phyloP scores from a whole-genome alignment of 2,113 vertebrate genomes.

The Seriola quinqueradiata region DNA sequence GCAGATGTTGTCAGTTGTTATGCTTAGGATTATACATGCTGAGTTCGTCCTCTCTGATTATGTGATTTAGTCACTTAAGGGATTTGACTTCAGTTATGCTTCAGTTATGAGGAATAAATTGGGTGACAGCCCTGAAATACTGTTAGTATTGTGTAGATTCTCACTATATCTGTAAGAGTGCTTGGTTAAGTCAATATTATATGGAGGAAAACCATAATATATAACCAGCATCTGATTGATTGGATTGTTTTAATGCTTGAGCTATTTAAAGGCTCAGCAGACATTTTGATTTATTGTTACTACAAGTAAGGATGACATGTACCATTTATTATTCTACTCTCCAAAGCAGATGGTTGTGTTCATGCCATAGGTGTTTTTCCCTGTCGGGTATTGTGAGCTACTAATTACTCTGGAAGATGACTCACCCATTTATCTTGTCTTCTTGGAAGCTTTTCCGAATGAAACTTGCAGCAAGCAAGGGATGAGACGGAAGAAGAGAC shows the following conservation, averaged over 20 bases:
- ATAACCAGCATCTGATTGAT: conserved; percentile 3
- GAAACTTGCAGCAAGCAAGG: background rate
- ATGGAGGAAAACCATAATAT: conserved; percentile 16
- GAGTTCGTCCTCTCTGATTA: conserved; percentile 14
- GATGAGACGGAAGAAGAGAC: background rate
- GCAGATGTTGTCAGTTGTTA: conserved; percentile 39
- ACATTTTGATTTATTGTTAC: background rate
- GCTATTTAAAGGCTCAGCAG: background rate
- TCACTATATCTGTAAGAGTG: background rate
- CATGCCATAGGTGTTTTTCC: conserved; percentile 7
- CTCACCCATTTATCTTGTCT: conserved; percentile 32
- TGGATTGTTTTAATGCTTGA: background rate
- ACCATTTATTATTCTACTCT: background rate
- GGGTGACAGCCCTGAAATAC: background rate
- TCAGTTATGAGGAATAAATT: background rate
- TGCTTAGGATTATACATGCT: conserved; percentile 12
- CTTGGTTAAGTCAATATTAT: background rate
- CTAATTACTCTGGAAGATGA: conserved; percentile 11
- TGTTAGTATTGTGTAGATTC: background rate
- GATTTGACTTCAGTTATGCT: conserved; percentile 8
- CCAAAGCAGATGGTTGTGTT: background rate
- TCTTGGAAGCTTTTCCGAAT: conserved; percentile 33
- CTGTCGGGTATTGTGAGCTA: conserved; percentile 4
- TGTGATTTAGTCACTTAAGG: conserved; percentile 18
- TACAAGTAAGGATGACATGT: background rate